Conservation (phyloP, 2,113 vertebrate genomes). For the Grantiella picta region DNA sequence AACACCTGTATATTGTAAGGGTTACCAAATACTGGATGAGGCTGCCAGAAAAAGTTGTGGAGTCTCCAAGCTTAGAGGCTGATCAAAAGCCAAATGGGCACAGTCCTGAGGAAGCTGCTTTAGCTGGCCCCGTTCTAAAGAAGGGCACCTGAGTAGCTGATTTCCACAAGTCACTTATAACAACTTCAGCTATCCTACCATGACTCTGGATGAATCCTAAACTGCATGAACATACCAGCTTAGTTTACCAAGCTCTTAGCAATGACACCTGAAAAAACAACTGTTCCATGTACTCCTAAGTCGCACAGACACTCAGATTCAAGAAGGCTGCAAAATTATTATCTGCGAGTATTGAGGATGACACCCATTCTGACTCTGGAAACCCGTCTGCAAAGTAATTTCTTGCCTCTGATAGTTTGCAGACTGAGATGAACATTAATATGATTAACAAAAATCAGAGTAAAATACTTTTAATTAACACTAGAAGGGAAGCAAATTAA, state of each 20-base stretch:
- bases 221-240: not conserved
- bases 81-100: not conserved
- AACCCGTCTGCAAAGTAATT: not conserved
- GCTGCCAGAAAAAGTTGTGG: not conserved
- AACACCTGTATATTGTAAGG: not conserved
- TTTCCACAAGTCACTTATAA: not conserved
- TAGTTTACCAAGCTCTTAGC: not conserved
- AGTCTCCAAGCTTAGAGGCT: not conserved
- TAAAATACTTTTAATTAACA: not conserved
- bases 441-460: not conserved
- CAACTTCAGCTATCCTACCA: not conserved
- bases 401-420: not conserved
- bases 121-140: not conserved
- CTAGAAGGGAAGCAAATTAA: not conserved
- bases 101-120: not conserved
- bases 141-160: not conserved
- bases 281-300: not conserved
- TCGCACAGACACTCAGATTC: not conserved
- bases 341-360: not conserved
- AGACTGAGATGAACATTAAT: not conserved
- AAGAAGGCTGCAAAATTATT: not conserved
- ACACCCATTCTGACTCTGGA: not conserved
- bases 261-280: not conserved
- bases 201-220: not conserved
- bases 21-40: not conserved